Conservation (phyloP, 2,797 vertebrate species). For the Iguana delicatissima region DNA sequence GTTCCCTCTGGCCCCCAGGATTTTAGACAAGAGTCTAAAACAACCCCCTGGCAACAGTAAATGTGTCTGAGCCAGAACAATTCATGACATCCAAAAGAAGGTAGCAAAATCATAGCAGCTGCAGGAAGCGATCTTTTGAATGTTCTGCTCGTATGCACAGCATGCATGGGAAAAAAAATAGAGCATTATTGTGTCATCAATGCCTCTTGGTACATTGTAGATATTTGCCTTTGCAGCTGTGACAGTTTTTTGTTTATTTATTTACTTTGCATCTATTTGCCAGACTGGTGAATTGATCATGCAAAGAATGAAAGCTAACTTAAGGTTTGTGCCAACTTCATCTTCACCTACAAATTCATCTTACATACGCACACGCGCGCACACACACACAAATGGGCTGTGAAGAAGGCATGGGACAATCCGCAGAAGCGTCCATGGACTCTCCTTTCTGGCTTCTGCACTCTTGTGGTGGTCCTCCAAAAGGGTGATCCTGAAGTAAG, state of each 20-base stretch:
- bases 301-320: background rate
- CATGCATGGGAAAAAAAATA: background rate
- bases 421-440: background rate
- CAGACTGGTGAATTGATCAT: slow-evolving; percentile 16
- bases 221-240: slow-evolving; percentile 37
- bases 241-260: background rate
- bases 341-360: background rate
- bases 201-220: slow-evolving; percentile 10
- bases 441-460: background rate
- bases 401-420: background rate
- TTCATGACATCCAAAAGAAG: slow-evolving; percentile 32
- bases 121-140: slow-evolving; percentile 41
- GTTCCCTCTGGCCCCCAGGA: slow-evolving; percentile 8
- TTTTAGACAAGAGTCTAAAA: slow-evolving; percentile 13
- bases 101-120: slow-evolving; percentile 36
- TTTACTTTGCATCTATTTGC: background rate
- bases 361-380: background rate
- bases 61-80: slow-evolving; percentile 43
- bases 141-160: slow-evolving; percentile 18
- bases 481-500: background rate
- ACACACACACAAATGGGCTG: background rate
- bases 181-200: slow-evolving; percentile 18
- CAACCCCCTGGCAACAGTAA: slow-evolving; percentile 35
- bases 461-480: background rate
- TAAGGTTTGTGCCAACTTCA: background rate